Percentiles rank a stretch among this genome's conserved stretches.
These are phyloP conservation scores for Brenthis daphne DNA, from an alignment of 2,888 invertebrate genomes.

Conservation along the genomic window DNA sequence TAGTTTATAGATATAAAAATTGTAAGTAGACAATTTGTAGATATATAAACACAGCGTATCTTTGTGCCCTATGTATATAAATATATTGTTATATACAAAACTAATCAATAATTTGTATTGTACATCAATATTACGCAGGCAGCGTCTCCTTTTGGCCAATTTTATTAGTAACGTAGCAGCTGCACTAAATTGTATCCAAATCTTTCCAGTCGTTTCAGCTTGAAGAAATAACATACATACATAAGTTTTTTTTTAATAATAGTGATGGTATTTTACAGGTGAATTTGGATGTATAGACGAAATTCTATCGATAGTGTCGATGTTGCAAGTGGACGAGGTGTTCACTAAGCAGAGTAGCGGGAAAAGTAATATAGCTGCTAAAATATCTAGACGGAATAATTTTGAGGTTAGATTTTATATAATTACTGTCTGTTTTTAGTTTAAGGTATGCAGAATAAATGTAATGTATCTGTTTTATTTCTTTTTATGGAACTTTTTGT, in stretches of 20 bases:
- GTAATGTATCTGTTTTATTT: too few relatives aligned
- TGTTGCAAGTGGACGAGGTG: conserved; percentile 97
- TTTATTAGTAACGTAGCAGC: background rate
- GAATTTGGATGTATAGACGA: conserved; percentile 96
- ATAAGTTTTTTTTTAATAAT: background rate
- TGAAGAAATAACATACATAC: background rate
- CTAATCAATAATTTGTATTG: too few relatives aligned
- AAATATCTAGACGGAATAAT: conserved; percentile 87
- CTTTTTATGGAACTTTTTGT: too few relatives aligned
- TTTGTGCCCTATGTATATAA: too few relatives aligned
- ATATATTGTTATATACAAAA: too few relatives aligned
- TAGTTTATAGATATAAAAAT: too few relatives aligned
- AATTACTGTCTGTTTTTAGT: background rate
- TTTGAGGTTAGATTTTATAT: conserved; percentile 84
- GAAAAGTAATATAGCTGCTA: conserved; percentile 85
- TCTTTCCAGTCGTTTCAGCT: too few relatives aligned
- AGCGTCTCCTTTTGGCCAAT: too few relatives aligned
- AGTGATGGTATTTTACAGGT: conserved; percentile 66
- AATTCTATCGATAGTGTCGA: conserved; percentile 92
- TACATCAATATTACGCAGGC: too few relatives aligned
- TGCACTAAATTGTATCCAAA: background rate
- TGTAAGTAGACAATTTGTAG: too few relatives aligned
- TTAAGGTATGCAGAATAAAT: background rate
- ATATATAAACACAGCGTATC: too few relatives aligned
- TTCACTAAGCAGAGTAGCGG: conserved; percentile 89